Conservation (phyloP, 2,888 invertebrate species). For the Xylota segnis region DNA sequence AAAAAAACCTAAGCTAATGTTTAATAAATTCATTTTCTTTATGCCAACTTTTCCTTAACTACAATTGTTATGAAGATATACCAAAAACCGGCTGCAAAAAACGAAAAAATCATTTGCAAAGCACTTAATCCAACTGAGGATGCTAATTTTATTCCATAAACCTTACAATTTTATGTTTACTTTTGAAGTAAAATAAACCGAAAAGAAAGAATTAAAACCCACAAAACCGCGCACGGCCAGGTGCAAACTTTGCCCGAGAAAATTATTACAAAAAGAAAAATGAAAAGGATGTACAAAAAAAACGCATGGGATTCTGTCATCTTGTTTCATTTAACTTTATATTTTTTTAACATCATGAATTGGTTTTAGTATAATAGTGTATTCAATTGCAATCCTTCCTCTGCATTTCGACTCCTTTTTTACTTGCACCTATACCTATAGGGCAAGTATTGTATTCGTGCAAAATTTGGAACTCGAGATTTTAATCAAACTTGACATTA, state of each 20-base stretch:
- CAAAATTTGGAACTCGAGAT: too few relatives aligned
- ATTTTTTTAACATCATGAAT: constrained; percentile 10
- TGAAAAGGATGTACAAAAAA: background rate
- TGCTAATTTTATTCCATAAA: constrained; percentile 33
- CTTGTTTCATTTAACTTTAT: constrained; percentile 15
- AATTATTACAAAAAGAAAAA: background rate
- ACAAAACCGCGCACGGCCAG: constrained; percentile 9
- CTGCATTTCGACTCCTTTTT: background rate
- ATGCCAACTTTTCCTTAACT: background rate
- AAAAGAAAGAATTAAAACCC: background rate
- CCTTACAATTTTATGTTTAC: constrained; percentile 28
- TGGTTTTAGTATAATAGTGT: constrained; percentile 21
- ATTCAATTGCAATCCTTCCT: constrained; percentile 31
- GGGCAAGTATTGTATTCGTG: too few relatives aligned
- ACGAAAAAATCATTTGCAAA: constrained; percentile 18
- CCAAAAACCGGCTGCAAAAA: background rate
- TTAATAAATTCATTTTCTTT: constrained; percentile 31
- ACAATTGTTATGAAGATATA: background rate
- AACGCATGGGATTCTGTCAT: constrained; percentile 11
- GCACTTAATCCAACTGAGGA: constrained; percentile 30
- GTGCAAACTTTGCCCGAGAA: background rate
- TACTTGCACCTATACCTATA: too few relatives aligned
- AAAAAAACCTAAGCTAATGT: background rate
- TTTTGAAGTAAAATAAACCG: background rate
- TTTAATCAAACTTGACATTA: too few relatives aligned